Base-by-base conservation (phyloP, 2,888 invertebrate species). In the Homarus gammarus region DNA sequence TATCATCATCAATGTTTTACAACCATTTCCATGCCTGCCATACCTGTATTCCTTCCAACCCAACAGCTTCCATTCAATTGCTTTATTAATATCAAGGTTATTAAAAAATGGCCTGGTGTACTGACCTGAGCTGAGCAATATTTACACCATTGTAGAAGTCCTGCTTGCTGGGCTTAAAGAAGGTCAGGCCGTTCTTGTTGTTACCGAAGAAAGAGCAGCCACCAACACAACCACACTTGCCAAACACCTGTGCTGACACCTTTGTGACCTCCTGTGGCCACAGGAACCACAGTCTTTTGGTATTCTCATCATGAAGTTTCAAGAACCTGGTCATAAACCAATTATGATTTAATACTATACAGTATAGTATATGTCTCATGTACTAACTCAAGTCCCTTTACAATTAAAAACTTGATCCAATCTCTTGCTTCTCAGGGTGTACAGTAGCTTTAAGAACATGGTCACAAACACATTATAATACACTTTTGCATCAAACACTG, bases 141-240 rank as follows among this genome's bases (percentile, higher is more conserved):
- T 92, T 92, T 31, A 83, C 36, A 12, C 91, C 90, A 51, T 87
- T 83, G n/a, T 86, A 95, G 68, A 97, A 94, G 94, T 98, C 98
- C 89, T 96, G 96, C 40, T 96, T 95, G 92, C 96, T 96, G 0
- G 98, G 98, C 93, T 97, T 97, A 92, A 99, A 97, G 94, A 99
- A 98, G 92, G 96, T 96, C 18, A 96, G 94, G 0, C 99, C 99
- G 93, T 98, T 98, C 93, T 96, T 95, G 94, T 99, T 99, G 85
- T 96, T 96, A 1, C 99, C 99, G 93, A 99, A 99, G 94, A 99
- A 99, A 18, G 95, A 95, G 93, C 98, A 99, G 0, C 99, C 99
- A 2, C 99, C 99, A 49, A 97, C 96, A 94, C 99, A 99, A 0
- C 99, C 99, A 93, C 99, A 99, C 92, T 97, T 97, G 44, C 94